These are phyloP conservation scores for Apodemia mormo DNA, from an alignment of 2,888 invertebrate species.

Conservation along the genomic window DNA sequence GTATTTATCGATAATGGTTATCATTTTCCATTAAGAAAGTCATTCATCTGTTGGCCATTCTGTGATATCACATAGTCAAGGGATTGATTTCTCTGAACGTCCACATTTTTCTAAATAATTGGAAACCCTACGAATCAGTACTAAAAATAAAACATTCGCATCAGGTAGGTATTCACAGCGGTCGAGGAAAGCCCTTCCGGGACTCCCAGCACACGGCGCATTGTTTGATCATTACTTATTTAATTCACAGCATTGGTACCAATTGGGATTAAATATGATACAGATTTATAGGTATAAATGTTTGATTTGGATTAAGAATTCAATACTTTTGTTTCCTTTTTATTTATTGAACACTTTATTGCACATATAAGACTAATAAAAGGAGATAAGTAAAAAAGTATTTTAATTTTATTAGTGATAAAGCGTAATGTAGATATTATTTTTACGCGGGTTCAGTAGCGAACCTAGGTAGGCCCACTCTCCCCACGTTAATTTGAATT, in stretches of 20 bases:
- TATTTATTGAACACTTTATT: too few species aligned
- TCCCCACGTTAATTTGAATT: too few species aligned
- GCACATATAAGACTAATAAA: too few species aligned
- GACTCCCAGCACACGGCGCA: conserved; percentile 46
- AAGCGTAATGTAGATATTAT: too few species aligned
- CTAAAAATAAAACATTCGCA: conserved; percentile 24
- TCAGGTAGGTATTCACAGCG: conserved; percentile 22
- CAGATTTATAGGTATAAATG: conserved; percentile 20
- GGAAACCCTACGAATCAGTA: background rate
- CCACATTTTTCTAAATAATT: background rate
- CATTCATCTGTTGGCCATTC: too few species aligned
- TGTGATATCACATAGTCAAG: too few species aligned
- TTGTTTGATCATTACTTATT: conserved; percentile 51
- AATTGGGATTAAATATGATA: conserved; percentile 24
- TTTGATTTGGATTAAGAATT: background rate
- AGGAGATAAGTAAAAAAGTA: too few species aligned
- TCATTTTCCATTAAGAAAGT: too few species aligned
- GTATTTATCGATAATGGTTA: too few species aligned
- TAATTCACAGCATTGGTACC: conserved; percentile 36
- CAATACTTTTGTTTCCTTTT: background rate
- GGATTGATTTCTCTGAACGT: background rate
- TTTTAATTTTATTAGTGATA: too few species aligned
- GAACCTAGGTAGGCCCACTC: too few species aligned
- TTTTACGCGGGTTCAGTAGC: too few species aligned
- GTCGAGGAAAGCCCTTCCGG: conserved; percentile 43